phyloP scores from a whole-genome alignment of 2,888 invertebrate species.

The Noctua pronuba region DNA sequence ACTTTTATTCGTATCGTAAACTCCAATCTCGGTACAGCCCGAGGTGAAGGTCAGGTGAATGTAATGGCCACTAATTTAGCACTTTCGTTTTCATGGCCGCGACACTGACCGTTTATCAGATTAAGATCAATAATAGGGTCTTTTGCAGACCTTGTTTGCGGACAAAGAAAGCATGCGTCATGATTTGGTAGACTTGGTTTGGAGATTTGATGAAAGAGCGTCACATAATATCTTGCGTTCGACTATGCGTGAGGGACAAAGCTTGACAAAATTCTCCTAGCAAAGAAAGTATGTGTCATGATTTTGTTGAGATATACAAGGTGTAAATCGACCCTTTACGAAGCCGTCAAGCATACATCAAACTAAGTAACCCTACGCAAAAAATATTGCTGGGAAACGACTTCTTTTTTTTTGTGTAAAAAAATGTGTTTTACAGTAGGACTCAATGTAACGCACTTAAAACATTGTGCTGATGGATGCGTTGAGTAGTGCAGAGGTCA shows the following conservation, averaged over 20 bases:
- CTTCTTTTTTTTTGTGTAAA: too few relatives aligned
- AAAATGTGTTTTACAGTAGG: too few relatives aligned
- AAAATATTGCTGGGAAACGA: too few relatives aligned
- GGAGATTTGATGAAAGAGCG: not conserved
- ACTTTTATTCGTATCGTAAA: slow-evolving; percentile 51
- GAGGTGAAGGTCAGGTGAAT: slow-evolving; percentile 47
- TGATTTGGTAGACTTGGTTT: not conserved
- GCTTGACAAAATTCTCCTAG: not conserved
- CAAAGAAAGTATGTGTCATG: slow-evolving; percentile 7
- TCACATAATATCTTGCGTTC: not conserved
- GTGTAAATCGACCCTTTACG: too few relatives aligned
- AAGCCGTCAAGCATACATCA: too few relatives aligned
- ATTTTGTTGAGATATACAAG: not conserved
- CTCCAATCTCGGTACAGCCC: slow-evolving; percentile 36
- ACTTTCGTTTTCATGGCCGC: slow-evolving; percentile 53
- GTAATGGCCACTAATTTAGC: slow-evolving; percentile 41
- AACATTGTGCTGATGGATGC: too few relatives aligned
- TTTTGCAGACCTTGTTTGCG: slow-evolving; percentile 10
- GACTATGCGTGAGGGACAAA: not conserved
- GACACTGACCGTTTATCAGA: slow-evolving; percentile 50
- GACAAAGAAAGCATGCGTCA: slow-evolving; percentile 6
- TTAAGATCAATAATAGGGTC: slow-evolving; percentile 34
- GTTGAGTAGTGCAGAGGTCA: too few relatives aligned
- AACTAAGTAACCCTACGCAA: too few relatives aligned
- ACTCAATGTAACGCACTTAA: too few relatives aligned